phyloP scores from a whole-genome alignment of 2,888 invertebrate genomes.

The Nomada goodeniana region DNA sequence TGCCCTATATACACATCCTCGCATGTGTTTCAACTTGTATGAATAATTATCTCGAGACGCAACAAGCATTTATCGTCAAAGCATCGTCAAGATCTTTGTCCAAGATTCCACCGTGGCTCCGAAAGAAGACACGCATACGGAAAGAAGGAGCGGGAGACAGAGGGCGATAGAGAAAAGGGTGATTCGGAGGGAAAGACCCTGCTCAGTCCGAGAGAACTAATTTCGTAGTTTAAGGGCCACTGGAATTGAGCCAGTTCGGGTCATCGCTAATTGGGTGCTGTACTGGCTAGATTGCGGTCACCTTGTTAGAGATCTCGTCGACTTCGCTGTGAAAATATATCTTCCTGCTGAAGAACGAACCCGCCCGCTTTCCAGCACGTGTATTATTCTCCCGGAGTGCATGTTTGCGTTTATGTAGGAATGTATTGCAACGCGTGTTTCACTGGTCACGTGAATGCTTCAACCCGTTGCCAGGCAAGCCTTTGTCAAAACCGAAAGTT shows the following conservation, averaged over 20 bases:
- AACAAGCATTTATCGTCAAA: neutral
- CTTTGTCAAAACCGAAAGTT: constrained; percentile 6
- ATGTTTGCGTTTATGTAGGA: neutral
- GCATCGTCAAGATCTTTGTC: constrained; percentile 21
- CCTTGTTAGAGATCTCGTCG: constrained; percentile 70
- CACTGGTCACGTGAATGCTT: neutral
- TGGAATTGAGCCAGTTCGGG: constrained; percentile 69
- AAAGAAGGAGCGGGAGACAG: neutral
- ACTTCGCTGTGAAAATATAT: constrained; percentile 60
- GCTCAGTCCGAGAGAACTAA: constrained; percentile 52
- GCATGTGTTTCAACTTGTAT: too few relatives aligned
- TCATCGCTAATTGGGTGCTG: constrained; percentile 75
- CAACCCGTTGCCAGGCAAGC: constrained; percentile 20
- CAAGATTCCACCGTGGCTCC: constrained; percentile 18
- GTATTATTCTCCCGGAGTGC: neutral
- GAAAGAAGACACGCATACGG: constrained; percentile 2
- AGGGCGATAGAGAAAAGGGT: constrained; percentile 24
- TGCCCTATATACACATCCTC: too few relatives aligned
- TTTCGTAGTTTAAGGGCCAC: constrained; percentile 67
- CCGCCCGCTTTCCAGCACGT: constrained; percentile 18
- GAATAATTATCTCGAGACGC: neutral
- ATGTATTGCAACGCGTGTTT: constrained; percentile 6
- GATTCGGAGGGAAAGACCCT: constrained; percentile 37
- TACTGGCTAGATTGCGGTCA: constrained; percentile 72
- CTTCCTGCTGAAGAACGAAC: constrained; percentile 49